Evolutionary conservation across 2,797 vertebrate genomes (phyloP).

Genomic region (Sebastes jordani): DNA sequence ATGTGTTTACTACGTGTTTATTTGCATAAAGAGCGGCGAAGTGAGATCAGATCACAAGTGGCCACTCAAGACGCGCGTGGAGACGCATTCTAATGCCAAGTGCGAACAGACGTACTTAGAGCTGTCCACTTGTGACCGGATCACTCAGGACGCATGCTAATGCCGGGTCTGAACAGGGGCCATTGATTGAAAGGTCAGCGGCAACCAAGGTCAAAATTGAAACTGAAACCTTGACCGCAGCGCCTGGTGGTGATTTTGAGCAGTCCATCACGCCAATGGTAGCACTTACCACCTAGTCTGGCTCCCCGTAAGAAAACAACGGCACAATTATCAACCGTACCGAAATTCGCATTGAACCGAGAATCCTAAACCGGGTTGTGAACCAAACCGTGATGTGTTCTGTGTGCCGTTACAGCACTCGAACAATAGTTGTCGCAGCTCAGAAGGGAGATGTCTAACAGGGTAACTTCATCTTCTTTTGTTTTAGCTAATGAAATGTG

Average conservation of each 20-base stretch:
- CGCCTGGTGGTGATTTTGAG: background rate
- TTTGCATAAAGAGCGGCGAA: too few species aligned
- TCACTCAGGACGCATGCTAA: too few species aligned
- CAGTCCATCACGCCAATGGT: background rate
- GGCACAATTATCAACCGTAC: background rate
- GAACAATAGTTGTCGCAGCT: background rate
- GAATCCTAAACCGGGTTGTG: background rate
- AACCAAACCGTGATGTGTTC: background rate
- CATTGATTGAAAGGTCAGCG: too few species aligned
- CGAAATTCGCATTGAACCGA: background rate
- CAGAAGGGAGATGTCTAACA: background rate
- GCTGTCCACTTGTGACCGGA: too few species aligned
- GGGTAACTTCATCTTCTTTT: background rate
- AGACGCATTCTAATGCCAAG: too few species aligned
- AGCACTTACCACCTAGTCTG: background rate
- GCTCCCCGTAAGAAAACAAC: background rate
- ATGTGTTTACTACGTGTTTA: too few species aligned
- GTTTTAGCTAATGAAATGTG: conserved; percentile 10
- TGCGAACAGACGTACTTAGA: too few species aligned
- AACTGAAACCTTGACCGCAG: too few species aligned
- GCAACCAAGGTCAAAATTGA: too few species aligned
- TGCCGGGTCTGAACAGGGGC: too few species aligned
- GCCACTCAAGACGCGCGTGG: too few species aligned
- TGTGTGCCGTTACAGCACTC: background rate
- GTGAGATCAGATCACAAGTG: too few species aligned